Evolutionary conservation across 2,888 invertebrate genomes (phyloP).

Genomic region (Aricia artaxerxes): DNA sequence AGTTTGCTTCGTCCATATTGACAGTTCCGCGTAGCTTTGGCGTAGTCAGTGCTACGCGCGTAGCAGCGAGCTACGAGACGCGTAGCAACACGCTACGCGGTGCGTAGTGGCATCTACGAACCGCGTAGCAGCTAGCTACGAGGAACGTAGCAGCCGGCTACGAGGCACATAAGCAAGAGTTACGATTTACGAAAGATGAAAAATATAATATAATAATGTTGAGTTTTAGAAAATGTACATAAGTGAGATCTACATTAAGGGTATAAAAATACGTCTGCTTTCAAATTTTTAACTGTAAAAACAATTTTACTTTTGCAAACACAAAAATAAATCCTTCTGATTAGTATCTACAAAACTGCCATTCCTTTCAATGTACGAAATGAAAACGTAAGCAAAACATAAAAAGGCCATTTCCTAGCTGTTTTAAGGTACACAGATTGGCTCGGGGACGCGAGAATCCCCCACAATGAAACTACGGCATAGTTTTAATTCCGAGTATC

Average conservation of each 20-base stretch:
- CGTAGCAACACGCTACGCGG: background rate
- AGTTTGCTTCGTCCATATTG: background rate
- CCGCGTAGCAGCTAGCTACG: background rate
- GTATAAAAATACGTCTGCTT: background rate
- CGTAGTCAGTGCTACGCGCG: background rate
- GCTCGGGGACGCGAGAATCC: constrained; percentile 21
- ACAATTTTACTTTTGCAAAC: background rate
- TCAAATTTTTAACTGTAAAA: background rate
- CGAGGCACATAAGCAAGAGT: too few species aligned
- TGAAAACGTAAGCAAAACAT: constrained; percentile 8
- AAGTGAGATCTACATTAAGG: background rate
- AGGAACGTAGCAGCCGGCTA: too few species aligned
- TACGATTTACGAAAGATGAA: too few species aligned
- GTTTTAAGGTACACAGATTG: constrained; percentile 15
- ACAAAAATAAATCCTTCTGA: background rate
- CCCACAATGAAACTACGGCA: constrained; percentile 10
- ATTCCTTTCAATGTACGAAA: constrained; percentile 8
- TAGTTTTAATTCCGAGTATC: constrained; percentile 19
- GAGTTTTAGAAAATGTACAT: too few species aligned
- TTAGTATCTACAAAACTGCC: constrained; percentile 10
- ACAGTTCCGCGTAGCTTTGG: background rate
- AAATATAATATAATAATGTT: too few species aligned
- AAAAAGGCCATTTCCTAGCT: constrained; percentile 12
- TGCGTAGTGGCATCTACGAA: background rate
- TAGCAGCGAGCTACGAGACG: background rate